Conservation (phyloP, 2,797 vertebrate genomes). For the Buceros bicornis region DNA sequence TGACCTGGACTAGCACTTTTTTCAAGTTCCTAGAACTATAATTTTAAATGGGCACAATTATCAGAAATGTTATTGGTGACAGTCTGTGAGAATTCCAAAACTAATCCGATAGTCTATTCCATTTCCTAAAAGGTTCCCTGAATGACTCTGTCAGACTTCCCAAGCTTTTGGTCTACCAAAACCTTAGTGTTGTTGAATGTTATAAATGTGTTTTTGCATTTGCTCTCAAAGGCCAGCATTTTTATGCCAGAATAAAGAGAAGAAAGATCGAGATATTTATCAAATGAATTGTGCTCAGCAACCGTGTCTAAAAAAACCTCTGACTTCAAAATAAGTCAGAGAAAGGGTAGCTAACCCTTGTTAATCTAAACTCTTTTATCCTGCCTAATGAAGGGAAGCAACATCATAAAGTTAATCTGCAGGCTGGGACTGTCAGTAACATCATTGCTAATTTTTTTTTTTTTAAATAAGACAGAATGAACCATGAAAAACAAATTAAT, state of each 20-base stretch:
- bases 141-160: neutral
- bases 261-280: neutral
- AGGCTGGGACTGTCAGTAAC: slow-evolving; percentile 34
- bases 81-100: neutral
- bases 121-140: neutral
- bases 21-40: neutral
- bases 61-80: neutral
- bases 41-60: neutral
- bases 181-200: neutral
- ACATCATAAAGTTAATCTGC: slow-evolving; percentile 55
- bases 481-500: slow-evolving; percentile 16
- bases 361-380: slow-evolving; percentile 64
- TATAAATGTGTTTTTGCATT: neutral
- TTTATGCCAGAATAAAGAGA: neutral
- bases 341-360: slow-evolving; percentile 40
- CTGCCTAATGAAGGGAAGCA: slow-evolving; percentile 60
- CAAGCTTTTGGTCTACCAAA: neutral
- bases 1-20: neutral
- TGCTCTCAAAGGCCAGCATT: neutral
- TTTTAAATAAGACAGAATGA: neutral
- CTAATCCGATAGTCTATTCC: neutral
- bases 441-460: neutral
- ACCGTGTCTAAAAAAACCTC: slow-evolving; percentile 38
- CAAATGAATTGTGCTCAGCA: slow-evolving; percentile 50
- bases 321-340: slow-evolving; percentile 64